Conservation (phyloP, 2,797 vertebrate species). For the Falco cherrug region DNA sequence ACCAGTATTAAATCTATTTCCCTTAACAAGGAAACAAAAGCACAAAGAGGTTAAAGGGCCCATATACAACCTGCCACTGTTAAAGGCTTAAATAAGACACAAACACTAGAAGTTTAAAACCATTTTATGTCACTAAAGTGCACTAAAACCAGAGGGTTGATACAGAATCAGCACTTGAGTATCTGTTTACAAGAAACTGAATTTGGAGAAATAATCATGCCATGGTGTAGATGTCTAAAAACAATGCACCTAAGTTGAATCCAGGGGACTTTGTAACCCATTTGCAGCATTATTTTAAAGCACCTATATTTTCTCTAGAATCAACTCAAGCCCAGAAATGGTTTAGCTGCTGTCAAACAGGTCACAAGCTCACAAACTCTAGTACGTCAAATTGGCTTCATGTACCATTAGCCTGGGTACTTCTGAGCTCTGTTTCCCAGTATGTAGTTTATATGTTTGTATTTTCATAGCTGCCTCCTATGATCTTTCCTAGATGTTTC, state of each 20-base stretch:
- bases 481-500: not conserved
- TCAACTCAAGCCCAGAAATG: not conserved
- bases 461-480: not conserved
- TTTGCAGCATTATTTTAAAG: not conserved
- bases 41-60: not conserved
- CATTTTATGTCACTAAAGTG: not conserved
- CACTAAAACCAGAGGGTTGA: not conserved
- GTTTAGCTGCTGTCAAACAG: not conserved
- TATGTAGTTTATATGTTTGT: not conserved
- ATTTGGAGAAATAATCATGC: not conserved
- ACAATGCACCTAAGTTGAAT: not conserved
- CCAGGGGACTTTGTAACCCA: not conserved
- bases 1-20: not conserved
- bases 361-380: not conserved
- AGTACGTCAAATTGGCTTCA: not conserved
- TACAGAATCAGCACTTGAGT: not conserved
- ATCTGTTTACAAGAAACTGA: not conserved
- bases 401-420: not conserved
- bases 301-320: not conserved
- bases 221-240: not conserved
- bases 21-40: not conserved
- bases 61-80: not conserved
- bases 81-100: not conserved
- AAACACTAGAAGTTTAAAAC: not conserved
- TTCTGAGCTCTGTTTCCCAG: not conserved